Base-by-base conservation (phyloP, 2,113 vertebrate genomes). In the Hippocampus comes region DNA sequence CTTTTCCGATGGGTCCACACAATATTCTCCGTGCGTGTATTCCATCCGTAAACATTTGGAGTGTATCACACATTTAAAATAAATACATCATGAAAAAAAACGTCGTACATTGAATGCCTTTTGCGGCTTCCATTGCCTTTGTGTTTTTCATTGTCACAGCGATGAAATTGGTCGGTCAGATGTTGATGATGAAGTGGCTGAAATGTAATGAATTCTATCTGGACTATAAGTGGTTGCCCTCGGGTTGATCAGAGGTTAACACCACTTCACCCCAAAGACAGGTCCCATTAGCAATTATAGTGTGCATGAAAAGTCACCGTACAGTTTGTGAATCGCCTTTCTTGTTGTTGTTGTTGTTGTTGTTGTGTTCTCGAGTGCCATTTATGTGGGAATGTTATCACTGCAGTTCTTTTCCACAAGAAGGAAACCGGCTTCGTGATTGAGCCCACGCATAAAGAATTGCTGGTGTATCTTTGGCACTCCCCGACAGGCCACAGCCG, bases 281-380 rank as follows among this genome's bases (percentile, higher is more conserved):
- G 86, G 68, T 84, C 80, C 83, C 82, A 91, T 90, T 90, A 91
- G 88, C 84, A 90, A 84, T 89, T 88, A 88, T 89, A 91, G 86
- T 91, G 84, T 84, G 84, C 79, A 84, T 90, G 86, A 81, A 82
- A 72, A 86, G 80, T 79, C 73, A 66, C 74, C 20, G 67, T 66
- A 61, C 27, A 55, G 55, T 74, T 70, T 82, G 82, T 78, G 73
- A 73, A 74, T 63, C 71, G 65, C 61, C 63, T 86, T 55, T 63
- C 30, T 34, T 67, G 49, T 59, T 70, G 70, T 63, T 78, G 74
- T 34, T 67, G 49, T 59, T 70, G 70, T 63, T 78, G 74, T 53
- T 49, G 63, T 41, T 73, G 64, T 57, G 46, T 67, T 27, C 60
- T 66, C 25, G 11, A 41, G 73, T 70, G 55, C 38, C 55, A 48